Conservation (phyloP, 1,140 invertebrate genomes). For the Thrips palmi region DNA sequence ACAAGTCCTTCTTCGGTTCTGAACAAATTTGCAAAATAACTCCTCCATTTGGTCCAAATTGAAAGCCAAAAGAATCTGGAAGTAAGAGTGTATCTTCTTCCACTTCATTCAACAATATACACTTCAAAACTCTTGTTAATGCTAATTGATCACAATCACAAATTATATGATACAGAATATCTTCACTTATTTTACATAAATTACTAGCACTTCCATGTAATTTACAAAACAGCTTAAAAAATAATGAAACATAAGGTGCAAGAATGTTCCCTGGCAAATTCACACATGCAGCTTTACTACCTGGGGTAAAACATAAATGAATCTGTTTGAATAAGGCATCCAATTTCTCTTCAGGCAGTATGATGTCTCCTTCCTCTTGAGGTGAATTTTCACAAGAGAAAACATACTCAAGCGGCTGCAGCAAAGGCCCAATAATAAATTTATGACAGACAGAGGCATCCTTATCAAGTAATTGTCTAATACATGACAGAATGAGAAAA, state of each 20-base stretch:
- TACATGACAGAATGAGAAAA: slow-evolving; percentile 15
- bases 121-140: slow-evolving; percentile 17
- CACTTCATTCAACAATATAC: slow-evolving; percentile 18
- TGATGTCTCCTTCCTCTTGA: too few species aligned
- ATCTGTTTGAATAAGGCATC: too few species aligned
- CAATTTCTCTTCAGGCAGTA: too few species aligned
- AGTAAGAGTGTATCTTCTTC: slow-evolving; percentile 14
- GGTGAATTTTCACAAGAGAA: too few species aligned
- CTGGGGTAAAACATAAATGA: slow-evolving; percentile 10
- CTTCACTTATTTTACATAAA: slow-evolving; percentile 19
- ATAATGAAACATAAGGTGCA: slow-evolving; percentile 17
- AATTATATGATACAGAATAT: slow-evolving; percentile 22
- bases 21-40: slow-evolving; percentile 17
- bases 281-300: slow-evolving; percentile 22
- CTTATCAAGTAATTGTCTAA: slow-evolving; percentile 1
- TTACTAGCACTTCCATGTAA: slow-evolving; percentile 19
- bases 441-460: too few species aligned
- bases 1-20: slow-evolving; percentile 3
- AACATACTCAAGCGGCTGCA: too few species aligned
- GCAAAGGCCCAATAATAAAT: too few species aligned
- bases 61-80: slow-evolving; percentile 19
- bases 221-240: slow-evolving; percentile 24
- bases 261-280: slow-evolving; percentile 20
- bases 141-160: slow-evolving; percentile 6
- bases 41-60: slow-evolving; percentile 22